Base-by-base conservation (phyloP, 2,797 vertebrate species). In the Limnodromus scolopaceus region DNA sequence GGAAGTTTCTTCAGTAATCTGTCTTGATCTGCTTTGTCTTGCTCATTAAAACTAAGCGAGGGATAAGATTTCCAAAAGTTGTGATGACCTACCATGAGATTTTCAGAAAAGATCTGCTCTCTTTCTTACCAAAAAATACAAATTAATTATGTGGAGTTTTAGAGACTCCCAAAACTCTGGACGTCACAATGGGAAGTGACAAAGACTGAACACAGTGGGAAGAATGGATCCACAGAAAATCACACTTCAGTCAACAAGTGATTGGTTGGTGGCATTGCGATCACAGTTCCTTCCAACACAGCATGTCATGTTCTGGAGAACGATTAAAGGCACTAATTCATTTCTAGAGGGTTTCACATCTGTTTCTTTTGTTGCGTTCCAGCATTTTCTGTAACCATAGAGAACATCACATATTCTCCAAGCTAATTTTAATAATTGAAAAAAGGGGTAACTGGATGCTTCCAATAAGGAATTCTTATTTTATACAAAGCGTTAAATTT, bases 31-130 rank as follows among this genome's bases (percentile, higher is more conserved):
- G 17, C 11, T 60, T 78, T 66, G 24, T 53, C 25, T 85, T 87
- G n/a, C 13, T 87, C 11, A 79, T 89, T 78, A 76, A 68, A 63
- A 32, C 25, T 60, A n/a, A 34, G 8, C 8, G 16, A 84, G 27
- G 18, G 4, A 27, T 43, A 69, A 63, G 13, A 34, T 61, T 78
- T 87, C 45, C 15, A 32, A 34, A 84, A 45, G 10, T 58, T 6
- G 1, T 43, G 49, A 23, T 70, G 61, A n/a, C 25, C 7, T 34
- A 41, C 14, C 82, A 60, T 0, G 0, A 30, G 20, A 57, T 36
- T 10, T 64, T 49, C 5, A 45, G 24, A 79, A 76, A 69, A 82
- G 32, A 16, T 8, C 13, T 58, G 0, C 9, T 89, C 16, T 69
- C 25, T 69, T 68, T 83, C 27, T 85, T 79, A 63, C 16, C 4